Percentiles rank a stretch among this genome's conserved stretches.
These are phyloP conservation scores for Plecturocebus donacophilus DNA, from an alignment of 2,113 vertebrate genomes.

Conservation along the genomic window DNA sequence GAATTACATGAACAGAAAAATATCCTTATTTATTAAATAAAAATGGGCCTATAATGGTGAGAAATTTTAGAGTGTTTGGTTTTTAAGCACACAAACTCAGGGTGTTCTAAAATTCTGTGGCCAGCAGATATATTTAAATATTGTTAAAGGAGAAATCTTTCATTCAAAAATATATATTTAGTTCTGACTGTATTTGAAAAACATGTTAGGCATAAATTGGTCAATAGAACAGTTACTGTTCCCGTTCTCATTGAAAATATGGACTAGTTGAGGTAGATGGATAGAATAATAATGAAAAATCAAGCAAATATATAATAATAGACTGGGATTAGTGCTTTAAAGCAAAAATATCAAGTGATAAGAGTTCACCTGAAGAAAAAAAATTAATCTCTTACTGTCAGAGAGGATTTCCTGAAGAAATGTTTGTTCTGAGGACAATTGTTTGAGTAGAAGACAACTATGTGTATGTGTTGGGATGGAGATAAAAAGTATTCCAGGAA, in stretches of 20 bases:
- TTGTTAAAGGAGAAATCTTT: not conserved
- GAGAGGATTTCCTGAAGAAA: not conserved
- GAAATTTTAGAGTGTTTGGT: not conserved
- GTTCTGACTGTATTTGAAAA: not conserved
- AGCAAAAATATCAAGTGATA: not conserved
- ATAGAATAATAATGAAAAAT: not conserved
- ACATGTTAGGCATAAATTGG: not conserved
- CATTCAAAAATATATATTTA: not conserved
- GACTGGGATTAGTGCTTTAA: not conserved
- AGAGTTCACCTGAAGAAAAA: not conserved
- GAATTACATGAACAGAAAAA: not conserved
- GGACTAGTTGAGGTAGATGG: rapidly evolving
- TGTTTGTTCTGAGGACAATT: not conserved
- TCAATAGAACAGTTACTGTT: not conserved
- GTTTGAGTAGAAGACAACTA: not conserved
- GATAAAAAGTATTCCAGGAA: not conserved
- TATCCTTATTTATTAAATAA: not conserved
- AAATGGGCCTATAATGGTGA: not conserved
- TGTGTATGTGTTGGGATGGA: not conserved
- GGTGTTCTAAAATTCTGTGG: not conserved
- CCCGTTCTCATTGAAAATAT: not conserved
- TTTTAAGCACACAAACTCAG: not conserved
- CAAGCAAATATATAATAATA: not conserved
- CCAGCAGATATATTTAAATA: not conserved
- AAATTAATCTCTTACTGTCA: not conserved